Evolutionary conservation across 2,888 invertebrate species (phyloP), one percentile per base, ranked within the genome.

Genomic region (Anodontia alba): DNA sequence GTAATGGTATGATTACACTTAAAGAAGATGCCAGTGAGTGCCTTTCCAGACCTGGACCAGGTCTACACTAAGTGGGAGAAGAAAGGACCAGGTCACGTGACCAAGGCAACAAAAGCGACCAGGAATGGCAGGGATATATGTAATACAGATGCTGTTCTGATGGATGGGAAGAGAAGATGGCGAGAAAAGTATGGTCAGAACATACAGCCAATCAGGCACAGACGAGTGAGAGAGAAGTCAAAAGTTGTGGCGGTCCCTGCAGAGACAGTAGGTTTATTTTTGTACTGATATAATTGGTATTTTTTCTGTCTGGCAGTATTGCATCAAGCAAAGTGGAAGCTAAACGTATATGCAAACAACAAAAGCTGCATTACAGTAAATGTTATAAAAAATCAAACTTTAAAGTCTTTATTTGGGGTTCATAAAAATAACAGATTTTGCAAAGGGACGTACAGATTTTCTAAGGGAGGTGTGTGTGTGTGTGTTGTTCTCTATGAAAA

Each of bases 21-120:
- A 46, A 20, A 46, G 8, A 51, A 49, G 5, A 83, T 80, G 76
- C 81, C 83, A n/a, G 86, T 86, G 26, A 83, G 87, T 0, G 76
- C 76, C 3, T 38, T 83, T 23, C 87, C 86, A 8, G 73, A 84
- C 43, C 66, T 89, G 62, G 84, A 88, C 72, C 82, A 84, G 67
- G 89, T 89, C 36, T 89, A 69, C 71, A 80, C 81, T 54, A 89
- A 89, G 69, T 89, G 89, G 89, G 86, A 88, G 77, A 77, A 81
- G 49, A 78, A 76, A 20, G 88, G 87, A 17, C 88, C 86, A 15
- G 72, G 51, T 49, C 26, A 49, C 29, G 70, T 42, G 57, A 51
- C 62, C 5, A 31, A 31, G 49, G 33, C 31, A n/a, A 46, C 38
- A 29, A 66, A 42, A 12, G 42, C 23, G 15, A 38, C 3, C 62